Evolutionary conservation across 2,888 invertebrate species (phyloP).

Genomic region (Coelopa pilipes): DNA sequence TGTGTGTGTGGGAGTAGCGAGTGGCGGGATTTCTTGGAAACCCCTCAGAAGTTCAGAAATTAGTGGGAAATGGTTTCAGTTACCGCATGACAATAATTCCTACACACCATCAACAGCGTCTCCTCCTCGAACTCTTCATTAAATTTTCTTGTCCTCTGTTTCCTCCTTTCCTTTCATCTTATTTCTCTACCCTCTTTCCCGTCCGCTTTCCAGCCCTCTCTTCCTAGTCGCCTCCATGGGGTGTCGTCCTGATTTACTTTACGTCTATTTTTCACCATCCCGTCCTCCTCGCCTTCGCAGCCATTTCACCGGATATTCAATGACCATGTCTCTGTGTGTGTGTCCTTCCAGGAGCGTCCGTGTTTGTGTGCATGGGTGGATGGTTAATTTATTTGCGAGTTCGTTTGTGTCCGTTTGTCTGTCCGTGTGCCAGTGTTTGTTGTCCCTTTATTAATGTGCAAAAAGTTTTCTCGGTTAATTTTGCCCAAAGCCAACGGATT

Average conservation of each 20-base stretch:
- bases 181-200: too few species aligned
- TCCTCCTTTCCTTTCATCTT: too few species aligned
- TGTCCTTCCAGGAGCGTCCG: background rate
- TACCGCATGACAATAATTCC: too few species aligned
- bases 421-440: too few species aligned
- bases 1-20: background rate
- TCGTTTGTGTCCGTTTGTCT: background rate
- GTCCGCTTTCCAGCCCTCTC: too few species aligned
- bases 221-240: background rate
- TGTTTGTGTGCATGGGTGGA: too few species aligned
- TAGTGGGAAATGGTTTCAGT: background rate
- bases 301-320: background rate
- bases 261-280: too few species aligned
- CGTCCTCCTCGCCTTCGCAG: too few species aligned
- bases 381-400: background rate
- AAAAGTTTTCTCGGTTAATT: conserved; percentile 25
- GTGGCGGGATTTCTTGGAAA: conserved; percentile 8
- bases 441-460: conserved; percentile 18
- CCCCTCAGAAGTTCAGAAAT: conserved; percentile 16
- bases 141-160: background rate
- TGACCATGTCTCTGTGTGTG: background rate
- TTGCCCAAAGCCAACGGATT: background rate
- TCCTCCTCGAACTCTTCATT: too few species aligned
- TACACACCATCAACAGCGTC: too few species aligned
- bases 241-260: background rate